Evolutionary conservation across 2,888 invertebrate species (phyloP).

Genomic region (Lasioglossum leucozonium): DNA sequence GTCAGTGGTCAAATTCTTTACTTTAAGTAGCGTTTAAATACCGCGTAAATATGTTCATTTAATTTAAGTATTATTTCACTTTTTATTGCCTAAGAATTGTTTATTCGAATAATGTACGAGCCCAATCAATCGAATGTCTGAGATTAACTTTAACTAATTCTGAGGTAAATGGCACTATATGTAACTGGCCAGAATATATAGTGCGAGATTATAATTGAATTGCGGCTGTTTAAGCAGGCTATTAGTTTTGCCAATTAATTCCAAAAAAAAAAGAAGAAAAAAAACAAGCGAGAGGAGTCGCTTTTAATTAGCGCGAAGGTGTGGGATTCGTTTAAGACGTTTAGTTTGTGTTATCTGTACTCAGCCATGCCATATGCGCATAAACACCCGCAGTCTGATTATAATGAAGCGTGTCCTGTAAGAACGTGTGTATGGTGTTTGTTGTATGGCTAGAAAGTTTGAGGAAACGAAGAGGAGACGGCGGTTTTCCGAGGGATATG

Average conservation of each 20-base stretch:
- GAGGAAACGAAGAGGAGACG: constrained; percentile 54
- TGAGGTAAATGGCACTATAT: constrained; percentile 34
- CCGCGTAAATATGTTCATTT: too few species aligned
- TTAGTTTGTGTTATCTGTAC: neutral
- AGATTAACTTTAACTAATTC: constrained; percentile 46
- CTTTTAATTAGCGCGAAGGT: neutral
- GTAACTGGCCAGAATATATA: constrained; percentile 55
- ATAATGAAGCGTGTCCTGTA: constrained; percentile 48
- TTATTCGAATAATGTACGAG: neutral
- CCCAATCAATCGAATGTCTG: constrained; percentile 25
- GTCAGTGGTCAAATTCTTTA: neutral
- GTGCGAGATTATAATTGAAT: constrained; percentile 18
- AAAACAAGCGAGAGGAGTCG: neutral
- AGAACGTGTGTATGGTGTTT: constrained; percentile 59
- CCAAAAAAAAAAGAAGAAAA: neutral
- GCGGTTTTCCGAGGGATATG: constrained; percentile 49
- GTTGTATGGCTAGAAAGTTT: constrained; percentile 50
- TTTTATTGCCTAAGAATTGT: neutral
- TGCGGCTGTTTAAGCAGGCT: neutral
- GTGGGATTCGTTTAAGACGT: neutral
- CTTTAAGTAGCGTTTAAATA: neutral
- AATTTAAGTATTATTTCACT: neutral
- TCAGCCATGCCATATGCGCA: neutral
- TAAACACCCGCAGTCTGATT: constrained; percentile 33
- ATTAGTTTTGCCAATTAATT: neutral